Evolutionary conservation across 2,888 invertebrate species (phyloP), one percentile per base, ranked within the genome.

Genomic region (Notocelia uddmanniana): DNA sequence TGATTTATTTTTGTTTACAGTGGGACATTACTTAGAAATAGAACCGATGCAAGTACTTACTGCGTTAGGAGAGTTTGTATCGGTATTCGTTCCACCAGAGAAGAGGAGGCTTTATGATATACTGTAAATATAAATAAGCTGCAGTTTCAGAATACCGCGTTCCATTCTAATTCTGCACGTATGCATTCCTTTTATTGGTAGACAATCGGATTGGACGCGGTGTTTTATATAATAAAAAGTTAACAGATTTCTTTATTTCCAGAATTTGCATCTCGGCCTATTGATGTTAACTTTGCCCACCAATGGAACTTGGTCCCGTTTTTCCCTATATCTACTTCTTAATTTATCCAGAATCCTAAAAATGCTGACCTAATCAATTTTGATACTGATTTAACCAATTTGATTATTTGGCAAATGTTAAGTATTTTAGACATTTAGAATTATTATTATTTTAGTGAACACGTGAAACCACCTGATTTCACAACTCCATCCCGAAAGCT

Each of bases 1-100:
- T 10, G 23, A 9, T 11, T 21, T 31, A 67, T 5, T 69, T 50
- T 69, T 75, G 18, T 71, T 68, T 86, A 68, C 79, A 93, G 93
- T 84, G 78, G 95, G 95, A 34, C 97, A 97, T 84, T 89, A 93
- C 52, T 85, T 96, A 67, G 94, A 95, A 77, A 96, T 97, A 76
- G 96, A 96, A 79, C 94, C 96, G 0, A 94, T 95, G 74, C 95
- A 95, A 79, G 95, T 96, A 0, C 86, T 96, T 63, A 95, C 94
- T 26, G 96, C 96, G 1, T 84, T 97, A 48, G 94, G 94, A 71
- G 95, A 96, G 75, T 96, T 96, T 78, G 94, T 96, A 74, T 76
- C 87, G 9, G 74, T 89, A 75, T 89, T 93, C 82, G 85, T 90
- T 52, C 90, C 92, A 9, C 89, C 93, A 1, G 93, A 92, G 50